Evolutionary conservation across 92 coral and sea anemone genomes (phyloP).

Genomic region (Anthopleura xanthogrammica): DNA sequence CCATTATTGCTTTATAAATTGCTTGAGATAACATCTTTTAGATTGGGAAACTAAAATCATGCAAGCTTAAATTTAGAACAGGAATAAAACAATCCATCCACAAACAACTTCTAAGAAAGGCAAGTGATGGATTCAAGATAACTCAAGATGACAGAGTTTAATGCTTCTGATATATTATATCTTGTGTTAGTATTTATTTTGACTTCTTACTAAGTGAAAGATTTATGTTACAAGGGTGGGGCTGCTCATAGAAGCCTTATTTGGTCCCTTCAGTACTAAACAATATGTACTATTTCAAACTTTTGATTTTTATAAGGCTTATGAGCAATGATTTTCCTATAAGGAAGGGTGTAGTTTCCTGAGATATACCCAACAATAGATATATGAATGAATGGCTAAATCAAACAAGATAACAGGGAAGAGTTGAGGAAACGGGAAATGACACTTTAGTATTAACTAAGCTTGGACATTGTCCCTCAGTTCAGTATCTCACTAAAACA

Average conservation of each 20-base stretch:
- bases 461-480: neutral
- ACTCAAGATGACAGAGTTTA: slow-evolving; percentile 7
- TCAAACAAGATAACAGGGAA: slow-evolving; percentile 8
- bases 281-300: slow-evolving; percentile 1
- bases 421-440: neutral
- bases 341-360: slow-evolving; percentile 30
- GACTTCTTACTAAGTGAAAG: slow-evolving; percentile 27
- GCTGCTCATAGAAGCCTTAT: slow-evolving; percentile 10
- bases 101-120: slow-evolving; percentile 13
- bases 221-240: slow-evolving; percentile 27
- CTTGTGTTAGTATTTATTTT: slow-evolving; percentile 6
- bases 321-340: slow-evolving; percentile 17
- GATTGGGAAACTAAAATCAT: slow-evolving; percentile 15
- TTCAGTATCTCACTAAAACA: slow-evolving; percentile 13
- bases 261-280: neutral
- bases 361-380: slow-evolving; percentile 16
- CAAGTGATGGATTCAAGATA: slow-evolving; percentile 16
- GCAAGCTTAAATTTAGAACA: slow-evolving; percentile 10
- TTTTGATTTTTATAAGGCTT: slow-evolving; percentile 1
- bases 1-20: slow-evolving; percentile 3
- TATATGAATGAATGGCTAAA: neutral
- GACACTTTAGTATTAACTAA: slow-evolving; percentile 27
- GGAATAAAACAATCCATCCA: neutral
- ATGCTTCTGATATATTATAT: slow-evolving; percentile 16
- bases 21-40: slow-evolving; percentile 18